phyloP scores from a whole-genome alignment of 2,797 vertebrate species.

The Nasua narica region DNA sequence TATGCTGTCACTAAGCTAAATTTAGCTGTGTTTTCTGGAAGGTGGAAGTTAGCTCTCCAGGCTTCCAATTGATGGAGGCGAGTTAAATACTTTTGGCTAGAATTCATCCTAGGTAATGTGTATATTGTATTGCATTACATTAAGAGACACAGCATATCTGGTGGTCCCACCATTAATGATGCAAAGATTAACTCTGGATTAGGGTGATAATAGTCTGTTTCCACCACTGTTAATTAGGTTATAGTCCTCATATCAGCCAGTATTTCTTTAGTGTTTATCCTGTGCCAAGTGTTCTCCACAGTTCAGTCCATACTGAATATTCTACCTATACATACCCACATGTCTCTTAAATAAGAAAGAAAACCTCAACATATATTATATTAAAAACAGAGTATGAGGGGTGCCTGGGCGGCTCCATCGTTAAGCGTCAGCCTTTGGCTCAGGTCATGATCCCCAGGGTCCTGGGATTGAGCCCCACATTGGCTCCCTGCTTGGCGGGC shows the following conservation, averaged over 20 bases:
- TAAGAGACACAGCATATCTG: background rate
- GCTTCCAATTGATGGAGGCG: background rate
- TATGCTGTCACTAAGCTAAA: background rate
- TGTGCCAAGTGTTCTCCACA: background rate
- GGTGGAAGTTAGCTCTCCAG: background rate
- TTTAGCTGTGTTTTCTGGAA: background rate
- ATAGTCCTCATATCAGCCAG: background rate
- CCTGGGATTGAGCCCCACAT: too few relatives aligned
- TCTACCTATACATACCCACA: background rate
- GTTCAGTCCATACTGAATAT: background rate
- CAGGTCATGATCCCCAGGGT: too few relatives aligned
- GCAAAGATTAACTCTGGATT: background rate
- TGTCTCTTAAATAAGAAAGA: conserved; percentile 17
- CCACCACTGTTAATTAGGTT: background rate
- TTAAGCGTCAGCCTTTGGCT: too few relatives aligned
- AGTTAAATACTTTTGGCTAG: conserved; percentile 21
- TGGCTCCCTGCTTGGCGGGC: too few relatives aligned
- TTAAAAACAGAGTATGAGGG: background rate
- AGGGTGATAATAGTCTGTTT: background rate
- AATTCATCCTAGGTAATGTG: background rate
- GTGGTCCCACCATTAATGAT: background rate
- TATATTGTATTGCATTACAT: background rate
- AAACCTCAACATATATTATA: background rate
- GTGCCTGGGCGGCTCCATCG: too few relatives aligned
- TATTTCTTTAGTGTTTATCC: background rate